A percentile compares a stretch with the other conserved stretches of the same genome.
These are phyloP conservation scores for Thunnus albacares DNA, from an alignment of 2,797 vertebrate species.

Conservation along the genomic window DNA sequence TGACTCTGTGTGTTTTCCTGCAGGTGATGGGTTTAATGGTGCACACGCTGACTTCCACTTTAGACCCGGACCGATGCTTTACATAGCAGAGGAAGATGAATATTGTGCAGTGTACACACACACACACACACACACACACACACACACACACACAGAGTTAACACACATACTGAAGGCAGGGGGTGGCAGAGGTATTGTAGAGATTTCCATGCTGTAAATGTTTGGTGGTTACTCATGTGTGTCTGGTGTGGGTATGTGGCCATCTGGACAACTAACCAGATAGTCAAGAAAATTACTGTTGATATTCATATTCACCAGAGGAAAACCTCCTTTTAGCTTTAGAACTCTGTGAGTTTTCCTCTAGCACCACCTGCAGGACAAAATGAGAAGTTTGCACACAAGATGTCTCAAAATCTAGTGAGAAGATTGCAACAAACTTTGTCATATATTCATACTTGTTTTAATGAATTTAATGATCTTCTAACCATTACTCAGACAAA, in stretches of 20 bases:
- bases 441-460: not conserved
- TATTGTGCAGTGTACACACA: not conserved
- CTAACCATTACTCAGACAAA: not conserved
- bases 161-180: not conserved
- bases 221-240: too few relatives aligned
- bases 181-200: not conserved
- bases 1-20: constrained; percentile 72
- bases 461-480: not conserved
- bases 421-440: not conserved
- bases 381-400: constrained; percentile 4
- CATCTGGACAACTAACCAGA: not conserved
- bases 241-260: too few relatives aligned
- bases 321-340: not conserved
- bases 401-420: too few relatives aligned
- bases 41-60: constrained; percentile 48
- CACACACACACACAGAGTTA: not conserved
- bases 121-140: constrained; percentile 6
- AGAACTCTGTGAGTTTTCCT: not conserved
- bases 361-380: not conserved
- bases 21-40: constrained; percentile 73
- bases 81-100: constrained; percentile 26
- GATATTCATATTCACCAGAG: not conserved
- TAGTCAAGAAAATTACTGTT: not conserved
- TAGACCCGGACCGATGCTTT: constrained; percentile 14
- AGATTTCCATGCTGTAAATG: not conserved